These are phyloP conservation scores for Metopolophium dirhodum DNA, from an alignment of 1,140 invertebrate genomes.

Conservation along the genomic window DNA sequence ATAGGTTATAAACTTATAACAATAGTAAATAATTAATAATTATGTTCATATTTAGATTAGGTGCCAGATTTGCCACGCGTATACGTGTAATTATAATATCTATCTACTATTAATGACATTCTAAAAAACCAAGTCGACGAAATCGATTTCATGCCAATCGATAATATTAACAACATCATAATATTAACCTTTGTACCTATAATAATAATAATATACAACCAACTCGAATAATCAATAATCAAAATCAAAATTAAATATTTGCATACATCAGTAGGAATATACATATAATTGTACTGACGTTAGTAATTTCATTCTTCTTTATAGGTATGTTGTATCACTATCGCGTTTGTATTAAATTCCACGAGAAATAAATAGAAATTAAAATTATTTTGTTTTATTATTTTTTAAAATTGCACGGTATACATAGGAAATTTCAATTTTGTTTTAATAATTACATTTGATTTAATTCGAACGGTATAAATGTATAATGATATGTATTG, in stretches of 20 bases:
- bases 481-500: background rate
- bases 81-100: background rate
- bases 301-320: background rate
- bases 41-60: background rate
- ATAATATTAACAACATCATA: background rate
- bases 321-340: background rate
- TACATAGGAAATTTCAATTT: background rate
- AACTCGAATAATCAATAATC: background rate
- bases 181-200: background rate
- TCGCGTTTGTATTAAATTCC: background rate
- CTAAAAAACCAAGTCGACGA: background rate
- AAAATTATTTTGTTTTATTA: background rate
- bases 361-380: background rate
- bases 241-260: background rate
- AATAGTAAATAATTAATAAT: background rate
- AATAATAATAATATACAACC: background rate
- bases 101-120: background rate
- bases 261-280: too few relatives aligned
- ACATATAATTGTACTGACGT: too few relatives aligned
- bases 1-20: background rate
- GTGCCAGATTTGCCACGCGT: background rate
- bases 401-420: background rate
- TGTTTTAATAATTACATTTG: background rate
- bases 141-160: background rate
- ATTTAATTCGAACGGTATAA: background rate